phyloP scores from a whole-genome alignment of 2,888 invertebrate species.

The Thymelicus acteon region DNA sequence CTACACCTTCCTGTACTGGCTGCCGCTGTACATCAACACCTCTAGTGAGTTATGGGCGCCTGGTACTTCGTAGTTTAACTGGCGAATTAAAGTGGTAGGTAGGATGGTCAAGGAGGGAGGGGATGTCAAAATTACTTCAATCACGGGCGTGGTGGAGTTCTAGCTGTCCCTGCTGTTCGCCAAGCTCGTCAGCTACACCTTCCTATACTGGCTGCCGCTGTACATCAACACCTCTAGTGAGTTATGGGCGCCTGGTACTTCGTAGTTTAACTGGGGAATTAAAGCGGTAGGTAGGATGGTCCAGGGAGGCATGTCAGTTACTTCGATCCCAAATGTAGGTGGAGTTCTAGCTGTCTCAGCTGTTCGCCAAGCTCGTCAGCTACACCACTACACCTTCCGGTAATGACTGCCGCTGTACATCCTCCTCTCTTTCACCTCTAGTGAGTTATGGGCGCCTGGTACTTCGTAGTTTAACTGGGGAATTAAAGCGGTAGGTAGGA shows the following conservation, averaged over 20 bases:
- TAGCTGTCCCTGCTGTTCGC: constrained; percentile 97
- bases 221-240: constrained; percentile 94
- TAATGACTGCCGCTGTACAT: constrained; percentile 98
- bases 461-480: background rate
- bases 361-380: constrained; percentile 56
- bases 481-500: background rate
- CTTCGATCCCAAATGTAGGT: constrained; percentile 91
- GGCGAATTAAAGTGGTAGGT: background rate
- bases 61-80: background rate
- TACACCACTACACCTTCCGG: constrained; percentile 77
- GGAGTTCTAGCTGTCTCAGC: constrained; percentile 94
- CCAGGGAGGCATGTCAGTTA: too few species aligned
- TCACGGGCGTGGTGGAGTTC: constrained; percentile 97
- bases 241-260: constrained; percentile 59
- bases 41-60: constrained; percentile 88
- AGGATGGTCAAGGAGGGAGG: too few species aligned
- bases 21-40: constrained; percentile 94
- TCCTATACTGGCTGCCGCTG: constrained; percentile 97
- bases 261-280: background rate
- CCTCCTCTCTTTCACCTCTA: constrained; percentile 89
- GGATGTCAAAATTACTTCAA: constrained; percentile 56
- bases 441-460: constrained; percentile 84
- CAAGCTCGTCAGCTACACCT: constrained; percentile 98
- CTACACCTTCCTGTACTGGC: constrained; percentile 98
- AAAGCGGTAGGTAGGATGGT: too few species aligned